Base-by-base conservation (phyloP, 1,140 invertebrate genomes). In the Zaprionus lachaisei region DNA sequence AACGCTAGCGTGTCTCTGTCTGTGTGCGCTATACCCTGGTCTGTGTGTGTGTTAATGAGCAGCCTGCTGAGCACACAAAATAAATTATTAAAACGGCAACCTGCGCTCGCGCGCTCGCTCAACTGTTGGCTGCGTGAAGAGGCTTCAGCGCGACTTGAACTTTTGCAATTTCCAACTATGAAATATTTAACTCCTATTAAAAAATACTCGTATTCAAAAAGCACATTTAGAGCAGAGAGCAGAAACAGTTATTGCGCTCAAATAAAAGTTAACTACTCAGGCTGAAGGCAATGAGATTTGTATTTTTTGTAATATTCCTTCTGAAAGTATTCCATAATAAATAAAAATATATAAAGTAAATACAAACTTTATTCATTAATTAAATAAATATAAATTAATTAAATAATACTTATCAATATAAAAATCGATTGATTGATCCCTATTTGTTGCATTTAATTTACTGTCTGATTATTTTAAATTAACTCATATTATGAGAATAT, bases 1-100 rank as follows among this genome's bases (percentile, higher is more conserved):
- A 75, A 38, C 57, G 51, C 26, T 58, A 44, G 37, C 22, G 55
- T 22, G 47, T 51, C n/a, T 41, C 57, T 71, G 47, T 62, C 12
- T 14, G 14, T 63, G 61, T 62, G 61, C 31, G 56, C 41, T 47
- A 0, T 47, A 17, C 41, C 0, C n/a, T 11, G 22, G n/a, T 69
- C 31, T 34, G 0, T n/a, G 14, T 64, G 62, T 70, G 60, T 78
- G 87, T 86, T 91, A 91, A 91, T 91, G 83, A 91, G 87, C 80
- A 81, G 66, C 78, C 80, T 82, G 83, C 87, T 81, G 76, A 75
- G 81, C 79, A 69, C 61, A 73, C 70, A 73, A 83, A 87, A 81
- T 91, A 86, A 91, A 91, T 87, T 91, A 91, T 91, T 83, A 83
- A 91, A 83, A 86, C 78, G 71, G 57, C 72, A 87, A 77, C 83